phyloP scores from a whole-genome alignment of 2,888 invertebrate species.

The Pristionchus mayeri region DNA sequence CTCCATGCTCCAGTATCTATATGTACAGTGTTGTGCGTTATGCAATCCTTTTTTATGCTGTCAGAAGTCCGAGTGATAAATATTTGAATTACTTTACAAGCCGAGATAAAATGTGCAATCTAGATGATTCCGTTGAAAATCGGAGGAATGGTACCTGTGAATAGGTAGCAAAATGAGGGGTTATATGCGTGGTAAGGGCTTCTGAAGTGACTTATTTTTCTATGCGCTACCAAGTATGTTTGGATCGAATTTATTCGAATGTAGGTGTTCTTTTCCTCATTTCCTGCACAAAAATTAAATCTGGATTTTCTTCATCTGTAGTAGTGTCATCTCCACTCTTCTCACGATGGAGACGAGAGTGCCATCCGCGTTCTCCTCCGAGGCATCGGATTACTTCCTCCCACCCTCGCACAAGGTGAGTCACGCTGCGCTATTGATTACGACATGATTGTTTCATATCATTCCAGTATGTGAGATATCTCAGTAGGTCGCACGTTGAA shows the following conservation, averaged over 20 bases:
- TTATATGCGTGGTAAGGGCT: no score
- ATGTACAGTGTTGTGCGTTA: constrained; percentile 21
- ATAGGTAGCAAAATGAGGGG: no score
- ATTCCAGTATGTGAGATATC: no score
- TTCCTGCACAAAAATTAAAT: no score
- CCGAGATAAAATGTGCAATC: not conserved
- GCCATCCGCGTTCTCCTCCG: not conserved
- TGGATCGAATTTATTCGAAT: not conserved
- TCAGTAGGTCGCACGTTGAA: no score
- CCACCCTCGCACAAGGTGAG: constrained; percentile 47
- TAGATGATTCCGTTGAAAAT: not conserved
- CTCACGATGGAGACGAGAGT: not conserved
- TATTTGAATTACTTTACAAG: not conserved
- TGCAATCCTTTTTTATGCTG: not conserved
- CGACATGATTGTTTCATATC: no score
- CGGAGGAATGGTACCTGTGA: constrained; percentile 1
- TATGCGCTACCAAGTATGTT: no score
- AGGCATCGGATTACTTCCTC: constrained; percentile 43
- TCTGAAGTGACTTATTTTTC: no score
- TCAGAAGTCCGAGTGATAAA: constrained; percentile 30
- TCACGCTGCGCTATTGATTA: no score
- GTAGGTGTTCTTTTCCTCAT: not conserved
- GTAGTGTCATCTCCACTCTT: no score
- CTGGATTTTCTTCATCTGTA: no score
- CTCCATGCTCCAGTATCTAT: not conserved